Base-by-base conservation (phyloP, 2,888 invertebrate genomes). In the Hermodice carunculata region DNA sequence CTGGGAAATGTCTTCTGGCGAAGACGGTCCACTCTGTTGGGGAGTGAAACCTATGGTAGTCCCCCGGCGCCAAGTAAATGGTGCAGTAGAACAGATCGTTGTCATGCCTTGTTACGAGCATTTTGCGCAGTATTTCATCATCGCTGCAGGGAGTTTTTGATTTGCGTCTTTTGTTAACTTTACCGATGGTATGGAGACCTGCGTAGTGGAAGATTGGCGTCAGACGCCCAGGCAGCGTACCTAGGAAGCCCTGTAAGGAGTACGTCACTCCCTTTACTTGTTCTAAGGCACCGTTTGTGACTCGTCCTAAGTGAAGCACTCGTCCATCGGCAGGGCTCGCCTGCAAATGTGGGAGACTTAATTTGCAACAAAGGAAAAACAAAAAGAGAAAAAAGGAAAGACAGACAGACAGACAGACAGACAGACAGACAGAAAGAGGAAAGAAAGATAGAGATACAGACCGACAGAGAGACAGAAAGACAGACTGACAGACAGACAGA, bases 11-110 rank as follows among this genome's bases (percentile, higher is more conserved):
- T 74, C 96, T 89, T 59, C 98, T 88, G 76, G 93, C 91, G 0
- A 89, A 88, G 0, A 97, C 93, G 5, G 66, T 90, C 98, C 98
- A 99, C 74, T 95, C 91, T 1, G 94, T 88, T 0, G 94, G 94
- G 0, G 96, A 95, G 85, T 97, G 97, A 81, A 97, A 99, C 67
- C 97, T 90, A 84, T 99, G 99, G 87, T 99, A 99, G 86, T 99
- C 98, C 0, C 98, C 99, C 0, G 99, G 99, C 0, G 98, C 97
- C 75, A 99, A 88, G 83, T 99, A 99, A 75, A 99, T 93, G 3
- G 96, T 94, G 82, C 96, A 93, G 80, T 98, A 97, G 83, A 94
- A 98, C 3, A 99, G 88, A 44, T 90, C 90, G 64, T 80, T 70
- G 17, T 77, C 80, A 6, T 77, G 74, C 31, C 75, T 75, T 5